A percentile compares a stretch with the other conserved stretches of the same genome.
These are phyloP conservation scores for Microcebus ravelobensis DNA, from an alignment of 2,113 vertebrate genomes.

Conservation along the genomic window DNA sequence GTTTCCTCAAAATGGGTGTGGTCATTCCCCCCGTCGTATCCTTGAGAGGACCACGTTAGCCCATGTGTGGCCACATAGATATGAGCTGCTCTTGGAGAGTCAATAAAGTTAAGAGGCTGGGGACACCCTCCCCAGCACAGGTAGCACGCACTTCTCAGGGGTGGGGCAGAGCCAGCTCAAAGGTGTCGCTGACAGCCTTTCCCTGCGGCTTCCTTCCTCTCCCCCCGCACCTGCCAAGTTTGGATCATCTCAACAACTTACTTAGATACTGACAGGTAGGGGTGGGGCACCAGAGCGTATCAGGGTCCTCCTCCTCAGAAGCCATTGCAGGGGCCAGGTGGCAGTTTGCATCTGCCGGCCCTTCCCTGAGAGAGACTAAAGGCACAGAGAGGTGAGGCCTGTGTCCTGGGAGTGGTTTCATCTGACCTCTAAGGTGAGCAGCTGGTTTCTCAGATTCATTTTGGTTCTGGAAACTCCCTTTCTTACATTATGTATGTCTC, in stretches of 20 bases:
- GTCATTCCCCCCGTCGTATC: not conserved
- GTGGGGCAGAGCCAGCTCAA: accelerated
- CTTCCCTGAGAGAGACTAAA: not conserved
- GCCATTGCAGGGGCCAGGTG: not conserved
- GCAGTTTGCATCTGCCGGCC: not conserved
- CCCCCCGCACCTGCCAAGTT: no score
- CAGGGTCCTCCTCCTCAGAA: not conserved
- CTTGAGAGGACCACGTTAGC: not conserved
- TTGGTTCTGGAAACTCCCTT: not conserved
- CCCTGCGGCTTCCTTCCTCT: no score
- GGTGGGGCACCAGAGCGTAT: not conserved
- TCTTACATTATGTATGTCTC: not conserved
- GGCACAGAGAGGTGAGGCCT: not conserved
- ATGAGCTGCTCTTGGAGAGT: not conserved
- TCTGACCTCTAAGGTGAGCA: not conserved
- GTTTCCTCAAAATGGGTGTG: not conserved
- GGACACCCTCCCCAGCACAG: not conserved
- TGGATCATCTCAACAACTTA: not conserved
- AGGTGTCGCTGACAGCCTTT: not conserved
- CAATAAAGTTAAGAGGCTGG: not conserved
- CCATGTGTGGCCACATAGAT: not conserved
- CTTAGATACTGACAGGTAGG: not conserved
- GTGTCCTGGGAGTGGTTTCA: not conserved
- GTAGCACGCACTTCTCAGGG: not conserved
- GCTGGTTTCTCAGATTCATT: not conserved